Evolutionary conservation across 2,888 invertebrate species (phyloP), one percentile per base, ranked within the genome.

Genomic region (Petrolisthes manimaculis): DNA sequence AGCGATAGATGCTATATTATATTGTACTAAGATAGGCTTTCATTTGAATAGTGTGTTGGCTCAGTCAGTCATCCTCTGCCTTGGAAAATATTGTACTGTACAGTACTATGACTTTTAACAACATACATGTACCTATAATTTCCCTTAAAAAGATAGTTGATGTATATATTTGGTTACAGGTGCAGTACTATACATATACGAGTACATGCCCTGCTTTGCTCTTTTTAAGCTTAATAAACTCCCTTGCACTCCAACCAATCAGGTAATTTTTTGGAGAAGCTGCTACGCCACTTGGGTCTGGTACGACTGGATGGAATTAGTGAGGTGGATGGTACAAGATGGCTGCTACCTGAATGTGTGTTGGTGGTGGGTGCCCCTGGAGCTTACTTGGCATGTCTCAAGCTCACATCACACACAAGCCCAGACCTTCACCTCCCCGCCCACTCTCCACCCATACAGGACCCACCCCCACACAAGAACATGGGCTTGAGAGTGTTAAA

Each of bases 291-390:
- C 92, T 93, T 96, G 89, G 96, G 96, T 9, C 94, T 96, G 53
- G 95, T 96, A 78, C 94, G 95, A 89, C 94, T 95, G 92, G 93
- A 94, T 91, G 92, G 92, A 9, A 94, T 95, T 91, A 94, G 95
- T 51, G 93, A 95, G 1, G 93, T 95, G 91, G 95, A 95, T 92
- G 95, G 95, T 51, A 93, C 96, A 51, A 95, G 95, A 92, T 96
- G 96, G 95, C 93, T 97, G 78, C 94, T 95, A 80, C 97, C 97
- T 5, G 97, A 97, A 94, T 95, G 97, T 91, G 93, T 95, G 78
- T 92, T 93, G 82, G 91, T 93, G 55, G 90, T 93, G 84, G 91
- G 92, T 24, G 89, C 92, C 55, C 91, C 92, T 18, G 91, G 92
- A 9, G 94, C 95, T 90, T 92, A 92, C 78, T 86, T 92, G 18